Base-by-base conservation (phyloP, 2,113 vertebrate species). In the Edolisoma coerulescens region DNA sequence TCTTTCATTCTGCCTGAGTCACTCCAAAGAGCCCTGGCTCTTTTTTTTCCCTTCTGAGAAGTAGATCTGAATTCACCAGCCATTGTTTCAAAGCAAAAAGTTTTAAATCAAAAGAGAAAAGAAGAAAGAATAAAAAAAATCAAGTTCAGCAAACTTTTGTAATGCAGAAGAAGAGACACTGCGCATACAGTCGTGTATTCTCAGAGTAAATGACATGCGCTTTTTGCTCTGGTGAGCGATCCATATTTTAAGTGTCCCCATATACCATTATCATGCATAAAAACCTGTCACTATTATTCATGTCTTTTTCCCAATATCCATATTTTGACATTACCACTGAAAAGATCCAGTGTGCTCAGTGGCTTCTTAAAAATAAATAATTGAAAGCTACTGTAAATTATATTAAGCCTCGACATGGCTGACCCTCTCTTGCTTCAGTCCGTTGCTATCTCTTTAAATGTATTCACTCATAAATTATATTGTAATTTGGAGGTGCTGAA, bases 401-500 rank as follows among this genome's bases (percentile, higher is more conserved):
- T 96, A 98, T 98, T 98, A 97, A 98, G 75, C 90, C 59, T 41
- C 14, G 74, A 95, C 96, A 95, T 77, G 52, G 65, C 91, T 97
- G 97, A 97, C 98, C 97, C 96, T 95, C 94, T 97, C 75, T 75
- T 6, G 79, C 96, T 96, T 97, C 88, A 95, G 95, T 97, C 97
- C 92, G 75, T 97, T 96, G 96, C 96, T 97, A 97, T 98, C 97
- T 98, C 95, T 98, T 98, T 97, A 98, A 98, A 98, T 96, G 89
- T 97, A 97, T 98, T 98, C 90, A 87, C 96, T 97, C 97, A 90
- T 98, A 98, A 98, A 98, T 98, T 98, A 98, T 97, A 97, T 97
- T 97, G 97, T 98, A 98, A 98, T 98, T 97, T 97, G 95, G 95
- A 98, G 97, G 97, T 98, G 97, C 98, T 98, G 97, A 98, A 98